Percentiles rank a stretch among this genome's conserved stretches.
Evolutionary conservation across 2,113 vertebrate species (phyloP).

Genomic region (Hemiscyllium ocellatum): DNA sequence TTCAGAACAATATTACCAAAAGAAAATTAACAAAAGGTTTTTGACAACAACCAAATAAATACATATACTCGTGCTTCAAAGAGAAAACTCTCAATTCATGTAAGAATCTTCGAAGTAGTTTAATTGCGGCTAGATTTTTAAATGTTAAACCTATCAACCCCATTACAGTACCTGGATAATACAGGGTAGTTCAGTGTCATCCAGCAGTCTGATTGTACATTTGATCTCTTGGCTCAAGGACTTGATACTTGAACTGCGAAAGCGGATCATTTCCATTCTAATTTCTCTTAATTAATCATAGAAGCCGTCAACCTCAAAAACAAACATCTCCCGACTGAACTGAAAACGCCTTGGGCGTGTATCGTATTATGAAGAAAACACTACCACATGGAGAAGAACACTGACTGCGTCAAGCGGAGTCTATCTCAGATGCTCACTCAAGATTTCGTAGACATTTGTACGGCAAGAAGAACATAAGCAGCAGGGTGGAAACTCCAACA

Average conservation of each 20-base stretch:
- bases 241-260: constrained; percentile 84
- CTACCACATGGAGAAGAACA: constrained; percentile 24
- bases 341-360: constrained; percentile 35
- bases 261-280: constrained; percentile 84
- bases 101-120: not conserved
- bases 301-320: constrained; percentile 41
- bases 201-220: constrained; percentile 83
- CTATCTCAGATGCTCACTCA: not conserved
- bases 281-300: constrained; percentile 27
- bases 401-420: constrained; percentile 17
- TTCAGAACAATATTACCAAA: not conserved
- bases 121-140: not conserved
- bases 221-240: constrained; percentile 80
- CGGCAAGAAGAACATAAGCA: not conserved
- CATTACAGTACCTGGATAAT: constrained; percentile 72
- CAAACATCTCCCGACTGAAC: constrained; percentile 47
- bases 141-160: not conserved
- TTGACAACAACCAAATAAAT: not conserved
- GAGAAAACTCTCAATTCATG: not conserved
- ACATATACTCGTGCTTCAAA: not conserved
- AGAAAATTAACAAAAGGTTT: not conserved
- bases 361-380: constrained; percentile 32
- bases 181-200: constrained; percentile 86
- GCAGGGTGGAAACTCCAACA: not conserved
- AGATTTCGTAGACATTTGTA: not conserved